Base-by-base conservation (phyloP, 2,113 vertebrate genomes). In the Mus pahari region DNA sequence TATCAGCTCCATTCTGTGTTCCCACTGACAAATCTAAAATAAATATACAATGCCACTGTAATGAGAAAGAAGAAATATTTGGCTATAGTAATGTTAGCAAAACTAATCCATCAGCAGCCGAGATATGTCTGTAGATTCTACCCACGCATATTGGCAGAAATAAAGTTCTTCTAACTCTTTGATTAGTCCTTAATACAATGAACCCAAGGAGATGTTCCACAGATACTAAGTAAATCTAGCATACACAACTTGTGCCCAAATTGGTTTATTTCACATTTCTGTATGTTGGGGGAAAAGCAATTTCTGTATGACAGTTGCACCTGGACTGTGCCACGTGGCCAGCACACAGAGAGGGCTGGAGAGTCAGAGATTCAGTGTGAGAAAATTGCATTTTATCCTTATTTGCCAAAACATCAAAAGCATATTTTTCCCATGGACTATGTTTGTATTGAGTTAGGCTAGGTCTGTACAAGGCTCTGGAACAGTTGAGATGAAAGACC, bases 211-310 rank as follows among this genome's bases (percentile, higher is more conserved):
- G 95, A 94, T 92, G 91, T 96, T 98, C 53, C 95, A 97, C 86
- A 96, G 97, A 98, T 75, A 96, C 97, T 96, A 96, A 98, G 91
- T 6, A 22, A 98, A 98, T 98, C 97, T 98, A 97, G 97, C 98
- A 98, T 92, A 98, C 91, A 96, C 96, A 95, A 97, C 96, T 96
- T 96, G 93, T 71, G 93, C 97, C 96, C 98, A 98, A 98, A 98
- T 97, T 98, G 98, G 97, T 98, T 98, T 98, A 98, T 98, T 98
- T 98, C 97, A 97, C 97, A 93, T 97, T 98, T 97, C 96, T 96
- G 96, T 97, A 98, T 94, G 97, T 97, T 83, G n/a, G 97, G 97
- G 97, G 95, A 96, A 98, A 97, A 98, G 98, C 98, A 98, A 97
- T 98, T 98, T 98, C 97, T 98, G 94, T 98, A 97, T 92, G 96